phyloP scores from a whole-genome alignment of 1,140 invertebrate species.

The Lucilia sericata region DNA sequence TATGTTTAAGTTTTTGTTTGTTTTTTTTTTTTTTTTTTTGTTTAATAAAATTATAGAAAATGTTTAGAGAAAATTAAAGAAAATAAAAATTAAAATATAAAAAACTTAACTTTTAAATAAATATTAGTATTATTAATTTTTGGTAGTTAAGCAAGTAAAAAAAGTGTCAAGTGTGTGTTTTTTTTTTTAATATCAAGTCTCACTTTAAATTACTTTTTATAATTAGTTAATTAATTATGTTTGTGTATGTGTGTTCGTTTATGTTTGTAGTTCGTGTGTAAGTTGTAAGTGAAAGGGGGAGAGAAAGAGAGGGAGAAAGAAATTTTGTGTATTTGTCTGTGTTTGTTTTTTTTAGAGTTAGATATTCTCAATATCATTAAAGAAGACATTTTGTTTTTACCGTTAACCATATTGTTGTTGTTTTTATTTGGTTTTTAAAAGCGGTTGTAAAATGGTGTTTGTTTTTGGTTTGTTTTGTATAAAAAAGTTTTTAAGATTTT shows the following conservation, averaged over 20 bases:
- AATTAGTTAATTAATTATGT: no score
- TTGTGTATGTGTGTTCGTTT: not conserved
- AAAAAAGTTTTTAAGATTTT: constrained; percentile 29
- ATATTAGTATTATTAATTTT: not conserved
- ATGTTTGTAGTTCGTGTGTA: not conserved
- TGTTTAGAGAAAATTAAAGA: not conserved
- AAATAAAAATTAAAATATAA: not conserved
- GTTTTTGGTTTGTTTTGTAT: constrained; percentile 18
- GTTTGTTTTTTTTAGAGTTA: not conserved
- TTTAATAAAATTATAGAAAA: constrained; percentile 2
- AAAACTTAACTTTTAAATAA: not conserved
- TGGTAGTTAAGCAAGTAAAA: not conserved
- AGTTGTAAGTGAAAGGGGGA: not conserved
- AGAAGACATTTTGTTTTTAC: constrained; percentile 33
- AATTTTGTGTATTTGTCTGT: not conserved
- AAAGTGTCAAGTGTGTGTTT: not conserved
- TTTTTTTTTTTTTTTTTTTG: not conserved
- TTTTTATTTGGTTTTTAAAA: not conserved
- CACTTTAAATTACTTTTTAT: not conserved
- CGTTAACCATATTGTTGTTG: constrained; percentile 3
- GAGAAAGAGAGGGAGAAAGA: not conserved
- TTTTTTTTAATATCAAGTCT: not conserved
- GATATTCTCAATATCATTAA: constrained; percentile 39
- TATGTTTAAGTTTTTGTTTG: constrained; percentile 26
- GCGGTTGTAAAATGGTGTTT: constrained; percentile 14